Conservation (phyloP, 1,140 invertebrate species). For the Pentalonia nigronervosa region DNA sequence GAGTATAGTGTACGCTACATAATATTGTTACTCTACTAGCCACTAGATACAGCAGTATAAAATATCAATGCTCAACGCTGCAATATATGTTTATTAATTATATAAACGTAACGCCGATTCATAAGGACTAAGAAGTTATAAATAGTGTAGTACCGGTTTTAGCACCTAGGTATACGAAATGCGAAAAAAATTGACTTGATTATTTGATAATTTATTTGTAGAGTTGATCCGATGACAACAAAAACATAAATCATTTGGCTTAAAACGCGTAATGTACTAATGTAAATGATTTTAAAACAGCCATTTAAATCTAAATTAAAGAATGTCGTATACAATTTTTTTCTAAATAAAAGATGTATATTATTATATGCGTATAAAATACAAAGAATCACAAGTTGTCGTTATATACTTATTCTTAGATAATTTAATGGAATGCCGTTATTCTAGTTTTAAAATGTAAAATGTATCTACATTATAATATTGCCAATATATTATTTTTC, state of each 20-base stretch:
- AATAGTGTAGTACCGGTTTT: not conserved
- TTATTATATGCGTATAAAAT: not conserved
- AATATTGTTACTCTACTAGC: not conserved
- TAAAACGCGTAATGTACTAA: not conserved
- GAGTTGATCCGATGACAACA: not conserved
- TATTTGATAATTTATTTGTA: not conserved
- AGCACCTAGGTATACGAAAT: not conserved
- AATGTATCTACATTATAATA: not conserved
- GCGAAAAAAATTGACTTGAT: not conserved
- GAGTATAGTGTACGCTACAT: no score
- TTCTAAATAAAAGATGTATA: not conserved
- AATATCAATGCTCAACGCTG: not conserved
- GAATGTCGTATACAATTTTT: constrained; percentile 9
- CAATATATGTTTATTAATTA: no score
- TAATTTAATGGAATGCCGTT: constrained; percentile 23
- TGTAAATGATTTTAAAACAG: not conserved
- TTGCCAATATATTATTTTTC: not conserved
- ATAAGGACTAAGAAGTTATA: no score
- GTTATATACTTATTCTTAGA: not conserved
- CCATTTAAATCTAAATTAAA: not conserved
- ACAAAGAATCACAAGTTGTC: not conserved
- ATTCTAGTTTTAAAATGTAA: constrained; percentile 6
- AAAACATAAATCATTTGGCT: not conserved
- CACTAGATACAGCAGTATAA: not conserved
- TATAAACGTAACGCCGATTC: no score